A percentile compares a stretch with the other conserved stretches of the same genome.
Conservation (phyloP, 2,797 vertebrate genomes). For the Coregonus suidteri region DNA sequence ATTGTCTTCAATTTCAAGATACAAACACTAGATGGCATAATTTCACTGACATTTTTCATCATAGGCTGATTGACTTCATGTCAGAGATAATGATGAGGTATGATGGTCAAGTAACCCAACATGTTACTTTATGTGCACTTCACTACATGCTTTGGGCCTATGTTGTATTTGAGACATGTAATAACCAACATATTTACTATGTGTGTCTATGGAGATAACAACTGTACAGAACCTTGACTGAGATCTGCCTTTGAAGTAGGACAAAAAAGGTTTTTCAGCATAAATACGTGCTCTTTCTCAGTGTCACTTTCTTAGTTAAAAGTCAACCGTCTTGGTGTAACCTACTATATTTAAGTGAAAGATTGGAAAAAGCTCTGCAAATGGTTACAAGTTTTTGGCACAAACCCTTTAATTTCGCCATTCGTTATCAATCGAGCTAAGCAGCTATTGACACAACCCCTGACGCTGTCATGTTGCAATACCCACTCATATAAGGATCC, state of each 20-base stretch:
- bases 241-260: background rate
- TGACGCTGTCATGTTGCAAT: constrained; percentile 49
- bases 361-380: constrained; percentile 8
- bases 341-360: background rate
- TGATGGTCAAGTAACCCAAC: background rate
- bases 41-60: constrained; percentile 18
- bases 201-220: background rate
- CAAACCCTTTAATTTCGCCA: constrained; percentile 49
- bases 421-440: constrained; percentile 9
- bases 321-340: constrained; percentile 4
- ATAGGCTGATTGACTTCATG: no score
- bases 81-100: background rate
- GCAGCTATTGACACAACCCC: constrained; percentile 11
- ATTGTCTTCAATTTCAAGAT: constrained; percentile 4
- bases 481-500: constrained; percentile 52
- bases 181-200: background rate
- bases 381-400: constrained; percentile 44
- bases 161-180: background rate
- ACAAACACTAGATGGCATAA: constrained; percentile 51
- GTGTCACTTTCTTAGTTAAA: constrained; percentile 24
- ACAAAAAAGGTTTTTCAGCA: background rate
- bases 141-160: background rate
- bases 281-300: background rate
- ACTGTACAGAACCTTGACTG: background rate
- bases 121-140: background rate